Percentiles rank a stretch among this genome's conserved stretches.
These are phyloP conservation scores for Drosophila carrolli DNA, from an alignment of 1,140 invertebrate genomes.

Conservation along the genomic window DNA sequence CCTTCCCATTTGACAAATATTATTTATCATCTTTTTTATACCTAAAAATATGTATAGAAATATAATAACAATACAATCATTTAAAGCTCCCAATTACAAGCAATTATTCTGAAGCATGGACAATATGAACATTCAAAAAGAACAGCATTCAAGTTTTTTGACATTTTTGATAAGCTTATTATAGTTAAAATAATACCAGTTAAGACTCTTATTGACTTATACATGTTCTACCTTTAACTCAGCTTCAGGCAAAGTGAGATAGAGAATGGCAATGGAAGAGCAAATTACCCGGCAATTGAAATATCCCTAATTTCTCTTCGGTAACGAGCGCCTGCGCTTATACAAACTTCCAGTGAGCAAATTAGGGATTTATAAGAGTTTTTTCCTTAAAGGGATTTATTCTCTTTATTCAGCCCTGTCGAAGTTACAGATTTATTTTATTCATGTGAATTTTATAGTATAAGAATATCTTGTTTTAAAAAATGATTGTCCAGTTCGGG, in stretches of 20 bases:
- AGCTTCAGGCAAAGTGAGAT: conserved; percentile 15
- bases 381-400: conserved; percentile 35
- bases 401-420: conserved; percentile 69
- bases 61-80: too few relatives aligned
- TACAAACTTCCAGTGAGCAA: conserved; percentile 40
- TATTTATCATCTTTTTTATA: too few relatives aligned
- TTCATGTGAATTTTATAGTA: conserved; percentile 32
- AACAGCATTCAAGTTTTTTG: background rate
- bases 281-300: conserved; percentile 25
- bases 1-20: too few relatives aligned
- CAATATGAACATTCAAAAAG: background rate
- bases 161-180: conserved; percentile 6
- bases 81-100: background rate
- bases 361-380: conserved; percentile 61
- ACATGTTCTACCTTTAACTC: conserved; percentile 15
- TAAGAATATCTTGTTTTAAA: background rate
- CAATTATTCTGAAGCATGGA: background rate
- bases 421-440: conserved; percentile 1
- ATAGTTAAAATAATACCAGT: conserved; percentile 5
- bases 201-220: conserved; percentile 30
- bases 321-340: conserved; percentile 40
- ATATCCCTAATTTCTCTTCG: conserved; percentile 22
- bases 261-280: conserved; percentile 33
- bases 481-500: background rate
- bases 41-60: too few relatives aligned